Evolutionary conservation across 1,140 invertebrate species (phyloP), one percentile per base, ranked within the genome.

Genomic region (Eubasilissa regina): DNA sequence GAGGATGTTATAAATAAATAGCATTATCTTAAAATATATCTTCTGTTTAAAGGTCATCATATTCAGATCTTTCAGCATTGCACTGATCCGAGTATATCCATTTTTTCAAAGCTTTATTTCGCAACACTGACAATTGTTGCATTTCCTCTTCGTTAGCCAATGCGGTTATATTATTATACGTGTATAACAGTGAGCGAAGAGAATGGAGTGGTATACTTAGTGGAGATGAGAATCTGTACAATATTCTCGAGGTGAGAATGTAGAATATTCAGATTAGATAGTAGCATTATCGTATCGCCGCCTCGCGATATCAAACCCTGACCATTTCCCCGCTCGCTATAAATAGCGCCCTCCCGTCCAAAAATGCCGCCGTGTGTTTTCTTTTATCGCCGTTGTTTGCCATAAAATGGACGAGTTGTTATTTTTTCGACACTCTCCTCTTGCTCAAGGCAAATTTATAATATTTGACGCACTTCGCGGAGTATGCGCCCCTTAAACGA

Each of bases 391-490:
- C 43, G 51, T 15, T 75, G 78, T 74, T 79, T 73, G 73, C 68
- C 68, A 79, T 79, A 73, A 79, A 79, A 79, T 73, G 77, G 78
- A 74, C 70, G 58, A 25, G 74, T 77, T 77, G 79, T 80, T 80
- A 80, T 80, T 80, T 80, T 76, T 76, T 77, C 79, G 79, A 76
- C 74, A 77, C 74, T 68, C 64, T 47, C 58, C 9, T 51, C 19
- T 80, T 72, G 78, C 73, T 60, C 68, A 72, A 72, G 17, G 78
- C 64, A 68, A 75, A 76, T 80, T 80, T 80, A 80, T 80, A 35
- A 35, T 35, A 43, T 80, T 74, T 48, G 25, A 64, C 60, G 64
- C 35, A 70, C 35, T 78, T 64, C 62, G 3, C 12, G 10, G 58
- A n/a, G 4, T 3, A n/a, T 4, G 58, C 17, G 58, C 11, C 48